Evolutionary conservation across 2,888 invertebrate genomes (phyloP), one percentile per base, ranked within the genome.

Genomic region (Dyspetes luteomarginatus): DNA sequence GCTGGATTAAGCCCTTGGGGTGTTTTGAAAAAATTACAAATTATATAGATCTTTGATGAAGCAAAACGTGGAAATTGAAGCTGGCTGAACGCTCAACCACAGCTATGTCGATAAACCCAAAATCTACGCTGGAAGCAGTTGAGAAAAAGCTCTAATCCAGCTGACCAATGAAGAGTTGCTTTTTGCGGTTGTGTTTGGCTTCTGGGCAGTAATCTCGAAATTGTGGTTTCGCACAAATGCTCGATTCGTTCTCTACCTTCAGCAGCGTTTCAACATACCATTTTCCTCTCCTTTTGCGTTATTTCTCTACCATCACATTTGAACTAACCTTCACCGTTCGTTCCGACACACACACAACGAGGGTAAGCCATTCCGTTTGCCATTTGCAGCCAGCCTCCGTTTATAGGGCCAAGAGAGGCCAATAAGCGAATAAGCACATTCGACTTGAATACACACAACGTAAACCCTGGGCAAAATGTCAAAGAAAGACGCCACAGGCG

Each of bases 361-460:
- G 5, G 4, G 48, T 36, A 26, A 24, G 60, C 62, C 58, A 17
- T 73, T 78, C 45, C 62, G 55, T 73, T 73, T 64, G 24, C 62
- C 48, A n/a, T 48, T 68, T 73, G 7, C 24, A 4, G n/a, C n/a
- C n/a, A n/a, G n/a, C n/a, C 22, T 19, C 64, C 24, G 43, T 45
- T 64, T 55, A 56, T 64, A 15, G 30, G 36, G 4, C 50, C n/a
- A 24, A 24, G 5, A 19, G 64, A 56, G 56, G 30, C 65, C 65
- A 74, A 68, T 68, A 58, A 79, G 55, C 50, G 12, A 79, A 69
- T 28, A n/a, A n/a, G n/a, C 56, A 12, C 22, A 48, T 30, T 62
- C 19, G 30, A 19, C n/a, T 5, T 36, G 5, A 36, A 9, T 9
- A 15, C 7, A 52, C 52, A 24, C 30, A 15, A 36, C 7, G 7